Conservation (phyloP, 2,113 vertebrate species). For the Coptodon rendalli region DNA sequence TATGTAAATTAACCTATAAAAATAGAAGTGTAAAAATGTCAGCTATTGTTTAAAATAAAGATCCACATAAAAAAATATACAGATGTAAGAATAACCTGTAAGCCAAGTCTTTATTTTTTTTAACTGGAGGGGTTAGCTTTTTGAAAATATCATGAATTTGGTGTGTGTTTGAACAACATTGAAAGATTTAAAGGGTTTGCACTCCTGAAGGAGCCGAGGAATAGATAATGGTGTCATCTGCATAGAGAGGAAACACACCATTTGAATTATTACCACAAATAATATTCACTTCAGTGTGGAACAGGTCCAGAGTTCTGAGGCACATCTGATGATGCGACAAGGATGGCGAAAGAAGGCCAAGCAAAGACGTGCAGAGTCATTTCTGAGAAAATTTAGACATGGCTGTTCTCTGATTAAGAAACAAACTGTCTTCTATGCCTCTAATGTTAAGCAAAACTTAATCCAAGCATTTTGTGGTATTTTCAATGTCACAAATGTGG, state of each 20-base stretch:
- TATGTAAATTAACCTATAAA: neutral
- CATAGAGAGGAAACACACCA: neutral
- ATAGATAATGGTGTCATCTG: neutral
- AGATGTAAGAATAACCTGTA: neutral
- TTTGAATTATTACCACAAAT: neutral
- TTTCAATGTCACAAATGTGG: neutral
- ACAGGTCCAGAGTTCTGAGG: neutral
- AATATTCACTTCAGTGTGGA: neutral
- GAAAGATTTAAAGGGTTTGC: neutral
- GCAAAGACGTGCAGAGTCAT: neutral
- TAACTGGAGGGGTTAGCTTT: rapidly evolving
- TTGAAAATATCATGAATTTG: neutral
- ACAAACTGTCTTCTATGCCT: rapidly evolving
- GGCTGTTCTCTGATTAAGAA: neutral
- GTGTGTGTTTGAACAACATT: neutral
- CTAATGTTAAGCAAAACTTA: neutral
- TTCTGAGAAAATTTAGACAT: neutral
- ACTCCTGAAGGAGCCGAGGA: neutral
- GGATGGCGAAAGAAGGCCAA: neutral
- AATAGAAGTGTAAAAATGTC: neutral
- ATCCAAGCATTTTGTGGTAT: neutral
- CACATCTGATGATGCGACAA: rapidly evolving
- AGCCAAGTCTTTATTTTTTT: neutral
- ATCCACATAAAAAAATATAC: neutral
- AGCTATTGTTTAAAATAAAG: neutral